phyloP scores from a whole-genome alignment of 2,113 vertebrate genomes.

The Festucalex cinctus region DNA sequence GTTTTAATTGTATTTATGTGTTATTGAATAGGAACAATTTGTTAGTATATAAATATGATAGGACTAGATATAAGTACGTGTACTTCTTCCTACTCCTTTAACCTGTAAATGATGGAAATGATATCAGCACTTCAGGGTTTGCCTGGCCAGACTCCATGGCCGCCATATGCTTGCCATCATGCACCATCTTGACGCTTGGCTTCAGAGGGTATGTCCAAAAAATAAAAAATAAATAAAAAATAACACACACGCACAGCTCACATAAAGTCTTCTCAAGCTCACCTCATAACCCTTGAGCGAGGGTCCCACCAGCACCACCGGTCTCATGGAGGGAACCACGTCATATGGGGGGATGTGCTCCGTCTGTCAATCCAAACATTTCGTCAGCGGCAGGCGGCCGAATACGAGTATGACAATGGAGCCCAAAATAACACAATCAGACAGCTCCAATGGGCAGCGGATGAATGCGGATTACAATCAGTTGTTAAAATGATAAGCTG shows the following conservation, averaged over 20 bases:
- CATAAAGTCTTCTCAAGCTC: constrained; percentile 35
- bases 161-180: too few relatives aligned
- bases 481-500: constrained; percentile 18
- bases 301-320: constrained; percentile 91
- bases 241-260: not conserved
- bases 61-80: too few relatives aligned
- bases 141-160: too few relatives aligned
- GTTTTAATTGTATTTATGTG: too few relatives aligned
- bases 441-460: constrained; percentile 15
- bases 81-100: too few relatives aligned
- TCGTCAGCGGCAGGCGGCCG: constrained; percentile 11
- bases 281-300: constrained; percentile 96
- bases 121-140: too few relatives aligned
- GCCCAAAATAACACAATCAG: constrained; percentile 3
- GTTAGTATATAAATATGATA: too few relatives aligned
- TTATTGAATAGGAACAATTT: too few relatives aligned
- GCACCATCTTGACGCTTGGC: too few relatives aligned
- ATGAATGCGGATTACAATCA: constrained; percentile 16
- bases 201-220: too few relatives aligned
- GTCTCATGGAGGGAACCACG: constrained; percentile 95
- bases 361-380: constrained; percentile 68
- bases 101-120: too few relatives aligned
- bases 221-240: too few relatives aligned
- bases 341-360: constrained; percentile 92
- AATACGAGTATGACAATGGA: constrained; percentile 8